Conservation (phyloP, 1,140 invertebrate species). For the Harlomillsia oculata region DNA sequence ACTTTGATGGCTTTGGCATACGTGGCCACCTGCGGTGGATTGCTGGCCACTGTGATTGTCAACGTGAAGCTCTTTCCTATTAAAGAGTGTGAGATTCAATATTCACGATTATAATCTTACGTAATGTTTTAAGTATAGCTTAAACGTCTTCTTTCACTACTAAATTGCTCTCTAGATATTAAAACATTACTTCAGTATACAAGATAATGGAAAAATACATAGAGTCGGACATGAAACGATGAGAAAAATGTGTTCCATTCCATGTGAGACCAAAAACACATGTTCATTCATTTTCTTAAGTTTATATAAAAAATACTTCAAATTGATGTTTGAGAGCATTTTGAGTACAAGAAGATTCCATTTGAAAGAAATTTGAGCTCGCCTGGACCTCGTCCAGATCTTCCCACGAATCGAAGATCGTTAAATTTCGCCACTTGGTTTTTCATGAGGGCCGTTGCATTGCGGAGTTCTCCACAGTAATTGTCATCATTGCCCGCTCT, state of each 20-base stretch:
- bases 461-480: constrained; percentile 50
- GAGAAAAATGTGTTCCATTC: not conserved
- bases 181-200: no score
- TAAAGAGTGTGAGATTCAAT: no score
- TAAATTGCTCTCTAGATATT: no score
- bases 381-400: constrained; percentile 51
- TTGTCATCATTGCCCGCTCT: constrained; percentile 56
- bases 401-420: constrained; percentile 54
- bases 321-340: no score
- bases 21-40: constrained; percentile 85
- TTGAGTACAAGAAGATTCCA: no score
- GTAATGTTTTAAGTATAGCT: no score
- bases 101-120: no score
- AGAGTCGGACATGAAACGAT: not conserved
- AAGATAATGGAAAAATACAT: no score
- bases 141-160: no score
- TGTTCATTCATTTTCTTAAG: not conserved
- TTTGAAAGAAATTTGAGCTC: no score
- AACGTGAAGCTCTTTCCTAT: constrained; percentile 94
- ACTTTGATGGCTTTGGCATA: constrained; percentile 98
- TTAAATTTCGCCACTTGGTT: constrained; percentile 54
- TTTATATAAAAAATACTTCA: constrained; percentile 1
- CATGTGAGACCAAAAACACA: not conserved
- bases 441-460: constrained; percentile 50
- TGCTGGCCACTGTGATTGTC: constrained; percentile 84